phyloP scores from a whole-genome alignment of 2,888 invertebrate species.

The Opisthograptis luteolata region DNA sequence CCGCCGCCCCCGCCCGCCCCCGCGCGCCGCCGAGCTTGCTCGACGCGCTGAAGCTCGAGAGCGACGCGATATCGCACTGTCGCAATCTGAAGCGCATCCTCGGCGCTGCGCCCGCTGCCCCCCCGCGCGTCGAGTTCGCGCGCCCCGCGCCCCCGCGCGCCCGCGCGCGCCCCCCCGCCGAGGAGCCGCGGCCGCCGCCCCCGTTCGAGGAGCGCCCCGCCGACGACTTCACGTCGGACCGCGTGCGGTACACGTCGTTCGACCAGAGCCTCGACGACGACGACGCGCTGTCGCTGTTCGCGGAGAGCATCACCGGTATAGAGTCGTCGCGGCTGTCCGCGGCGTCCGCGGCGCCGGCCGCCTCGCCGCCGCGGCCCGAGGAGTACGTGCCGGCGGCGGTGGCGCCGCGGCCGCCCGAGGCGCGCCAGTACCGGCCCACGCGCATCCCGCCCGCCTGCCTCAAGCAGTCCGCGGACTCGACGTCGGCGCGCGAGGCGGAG shows the following conservation, averaged over 20 bases:
- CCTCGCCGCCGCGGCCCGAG: constrained; percentile 33
- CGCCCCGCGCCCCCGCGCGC: constrained; percentile 1
- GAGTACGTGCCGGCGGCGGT: constrained; percentile 58
- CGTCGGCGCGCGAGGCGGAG: constrained; percentile 3
- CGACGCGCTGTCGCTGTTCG: constrained; percentile 69
- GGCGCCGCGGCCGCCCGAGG: constrained; percentile 23
- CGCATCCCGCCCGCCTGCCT: constrained; percentile 43
- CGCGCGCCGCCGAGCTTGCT: background rate
- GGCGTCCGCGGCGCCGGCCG: background rate
- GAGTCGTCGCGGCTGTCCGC: constrained; percentile 47
- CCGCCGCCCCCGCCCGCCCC: background rate
- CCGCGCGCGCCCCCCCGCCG: background rate
- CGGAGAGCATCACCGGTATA: constrained; percentile 69
- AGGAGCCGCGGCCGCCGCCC: background rate
- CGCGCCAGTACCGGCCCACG: constrained; percentile 51
- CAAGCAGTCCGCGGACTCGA: constrained; percentile 12
- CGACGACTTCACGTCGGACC: constrained; percentile 9
- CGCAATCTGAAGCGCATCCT: background rate
- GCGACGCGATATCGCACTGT: background rate
- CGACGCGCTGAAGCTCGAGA: background rate
- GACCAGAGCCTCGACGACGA: constrained; percentile 59
- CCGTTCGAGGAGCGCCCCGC: background rate
- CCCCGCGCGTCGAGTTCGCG: background rate
- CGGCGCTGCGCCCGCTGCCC: background rate
- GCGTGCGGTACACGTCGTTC: constrained; percentile 23